phyloP scores from a whole-genome alignment of 2,797 vertebrate species.

The Petrocephalus schoutedeni region DNA sequence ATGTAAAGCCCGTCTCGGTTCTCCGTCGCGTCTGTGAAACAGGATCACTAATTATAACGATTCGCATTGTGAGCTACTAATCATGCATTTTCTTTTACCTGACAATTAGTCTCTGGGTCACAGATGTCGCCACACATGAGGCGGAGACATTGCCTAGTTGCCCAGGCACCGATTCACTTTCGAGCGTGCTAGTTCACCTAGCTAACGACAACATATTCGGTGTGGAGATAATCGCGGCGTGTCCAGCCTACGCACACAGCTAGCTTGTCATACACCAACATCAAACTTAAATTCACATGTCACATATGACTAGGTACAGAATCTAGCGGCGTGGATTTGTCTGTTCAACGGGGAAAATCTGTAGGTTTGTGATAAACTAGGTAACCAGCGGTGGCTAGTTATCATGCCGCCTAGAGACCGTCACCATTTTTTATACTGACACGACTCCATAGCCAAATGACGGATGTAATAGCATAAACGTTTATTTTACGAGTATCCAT shows the following conservation, averaged over 20 bases:
- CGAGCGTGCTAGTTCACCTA: neutral
- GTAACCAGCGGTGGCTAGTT: neutral
- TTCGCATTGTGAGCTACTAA: neutral
- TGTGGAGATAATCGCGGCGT: neutral
- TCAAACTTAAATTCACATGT: neutral
- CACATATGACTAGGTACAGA: neutral
- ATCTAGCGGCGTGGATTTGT: neutral
- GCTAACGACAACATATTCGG: neutral
- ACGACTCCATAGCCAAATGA: neutral
- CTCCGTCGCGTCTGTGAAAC: neutral
- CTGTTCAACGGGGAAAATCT: neutral
- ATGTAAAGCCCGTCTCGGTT: neutral
- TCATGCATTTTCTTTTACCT: neutral
- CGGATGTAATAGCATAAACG: neutral
- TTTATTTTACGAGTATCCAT: neutral
- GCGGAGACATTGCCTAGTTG: neutral
- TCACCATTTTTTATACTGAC: constrained; percentile 12
- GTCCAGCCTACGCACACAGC: neutral
- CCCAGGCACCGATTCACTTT: neutral
- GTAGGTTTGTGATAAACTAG: neutral
- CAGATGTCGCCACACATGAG: neutral
- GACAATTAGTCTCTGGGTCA: neutral
- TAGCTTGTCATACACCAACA: neutral
- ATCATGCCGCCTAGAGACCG: neutral
- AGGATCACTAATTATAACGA: neutral